phyloP scores from a whole-genome alignment of 2,888 invertebrate genomes.

The Hyalella azteca region DNA sequence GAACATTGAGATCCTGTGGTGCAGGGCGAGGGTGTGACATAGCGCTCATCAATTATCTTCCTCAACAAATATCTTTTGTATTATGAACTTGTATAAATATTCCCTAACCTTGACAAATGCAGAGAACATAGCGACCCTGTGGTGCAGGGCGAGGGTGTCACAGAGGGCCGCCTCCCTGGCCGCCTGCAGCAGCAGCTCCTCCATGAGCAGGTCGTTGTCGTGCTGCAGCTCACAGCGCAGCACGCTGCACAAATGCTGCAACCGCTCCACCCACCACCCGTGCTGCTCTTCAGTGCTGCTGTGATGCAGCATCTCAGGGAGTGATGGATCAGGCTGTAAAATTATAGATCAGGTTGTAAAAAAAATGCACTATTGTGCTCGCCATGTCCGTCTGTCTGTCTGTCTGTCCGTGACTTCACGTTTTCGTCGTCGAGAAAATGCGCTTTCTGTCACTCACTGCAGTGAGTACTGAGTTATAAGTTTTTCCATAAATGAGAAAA shows the following conservation, averaged over 20 bases:
- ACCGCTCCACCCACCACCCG: neutral
- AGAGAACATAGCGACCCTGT: neutral
- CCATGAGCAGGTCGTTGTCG: slow-evolving; percentile 27
- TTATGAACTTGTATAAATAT: too few species aligned
- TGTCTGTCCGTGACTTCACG: too few species aligned
- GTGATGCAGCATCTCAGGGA: slow-evolving; percentile 2
- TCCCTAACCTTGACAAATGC: neutral
- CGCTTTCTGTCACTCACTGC: neutral
- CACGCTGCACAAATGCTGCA: slow-evolving; percentile 6
- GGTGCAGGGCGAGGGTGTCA: neutral
- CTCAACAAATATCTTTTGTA: too few species aligned
- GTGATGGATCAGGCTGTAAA: neutral
- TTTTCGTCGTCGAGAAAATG: too few species aligned
- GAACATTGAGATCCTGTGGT: slow-evolving; percentile 6
- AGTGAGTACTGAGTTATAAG: too few species aligned
- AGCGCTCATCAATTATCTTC: too few species aligned
- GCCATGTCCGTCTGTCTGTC: too few species aligned
- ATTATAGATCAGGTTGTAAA: too few species aligned
- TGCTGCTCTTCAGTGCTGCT: neutral
- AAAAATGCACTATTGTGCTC: too few species aligned
- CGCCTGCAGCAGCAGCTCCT: slow-evolving; percentile 1
- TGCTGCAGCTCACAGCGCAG: slow-evolving; percentile 22
- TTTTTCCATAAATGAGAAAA: neutral
- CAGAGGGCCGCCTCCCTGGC: slow-evolving; percentile 11
- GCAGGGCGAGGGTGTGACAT: neutral